Percentiles rank a stretch among this genome's conserved stretches.
Evolutionary conservation across 2,113 vertebrate genomes (phyloP).

Genomic region (Campylomormyrus numenius): DNA sequence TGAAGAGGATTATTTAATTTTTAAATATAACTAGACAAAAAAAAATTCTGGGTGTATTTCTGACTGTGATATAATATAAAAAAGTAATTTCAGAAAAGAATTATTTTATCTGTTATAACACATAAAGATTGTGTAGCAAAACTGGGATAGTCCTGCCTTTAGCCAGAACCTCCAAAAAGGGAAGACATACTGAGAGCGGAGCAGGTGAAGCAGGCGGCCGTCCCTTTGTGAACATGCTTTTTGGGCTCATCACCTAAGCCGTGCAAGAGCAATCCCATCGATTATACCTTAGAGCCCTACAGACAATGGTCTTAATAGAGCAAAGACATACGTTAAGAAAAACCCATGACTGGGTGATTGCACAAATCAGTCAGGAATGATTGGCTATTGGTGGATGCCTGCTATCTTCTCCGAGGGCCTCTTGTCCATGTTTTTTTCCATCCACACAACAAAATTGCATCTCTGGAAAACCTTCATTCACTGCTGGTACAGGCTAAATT

Average conservation of each 20-base stretch:
- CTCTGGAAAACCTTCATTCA: not conserved
- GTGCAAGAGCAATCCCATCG: not conserved
- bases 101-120: not conserved
- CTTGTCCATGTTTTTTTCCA: not conserved
- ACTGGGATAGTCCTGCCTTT: not conserved
- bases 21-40: not conserved
- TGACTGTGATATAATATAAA: not conserved
- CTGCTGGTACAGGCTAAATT: not conserved
- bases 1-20: not conserved
- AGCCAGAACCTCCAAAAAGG: not conserved
- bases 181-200: not conserved
- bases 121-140: not conserved
- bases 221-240: not conserved
- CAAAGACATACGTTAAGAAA: not conserved
- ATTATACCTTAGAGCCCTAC: not conserved
- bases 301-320: not conserved
- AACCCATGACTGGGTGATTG: not conserved
- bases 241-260: not conserved
- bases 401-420: not conserved
- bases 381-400: not conserved
- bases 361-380: not conserved
- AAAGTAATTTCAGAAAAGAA: not conserved
- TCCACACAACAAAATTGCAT: not conserved
- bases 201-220: not conserved
- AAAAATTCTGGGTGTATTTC: not conserved